A percentile compares a stretch with the other conserved stretches of the same genome.
phyloP scores from a whole-genome alignment of 2,113 vertebrate species.

The Phrynosoma platyrhinos region DNA sequence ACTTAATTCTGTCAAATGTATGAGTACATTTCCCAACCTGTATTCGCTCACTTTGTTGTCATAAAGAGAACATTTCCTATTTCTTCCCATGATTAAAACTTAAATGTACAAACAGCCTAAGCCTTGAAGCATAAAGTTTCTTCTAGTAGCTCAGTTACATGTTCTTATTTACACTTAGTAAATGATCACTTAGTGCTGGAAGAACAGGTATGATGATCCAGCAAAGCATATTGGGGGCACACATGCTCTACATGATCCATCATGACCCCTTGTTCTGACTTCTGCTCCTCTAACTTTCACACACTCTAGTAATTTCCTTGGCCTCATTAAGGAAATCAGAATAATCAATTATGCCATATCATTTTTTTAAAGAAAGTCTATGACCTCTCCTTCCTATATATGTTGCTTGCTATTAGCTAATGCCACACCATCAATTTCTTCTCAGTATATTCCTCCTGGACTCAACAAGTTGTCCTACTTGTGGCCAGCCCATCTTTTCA shows the following conservation, averaged over 20 bases:
- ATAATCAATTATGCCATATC: conserved; percentile 70
- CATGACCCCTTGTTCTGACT: conserved; percentile 45
- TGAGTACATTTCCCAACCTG: not conserved
- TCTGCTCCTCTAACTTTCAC: conserved; percentile 41
- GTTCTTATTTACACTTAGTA: not conserved
- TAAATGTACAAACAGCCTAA: not conserved
- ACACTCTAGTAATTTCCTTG: conserved; percentile 61
- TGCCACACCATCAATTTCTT: conserved; percentile 78
- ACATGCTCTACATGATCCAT: not conserved
- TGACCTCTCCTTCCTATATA: conserved; percentile 66
- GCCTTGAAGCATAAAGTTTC: not conserved
- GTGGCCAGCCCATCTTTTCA: conserved; percentile 75
- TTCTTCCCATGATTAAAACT: not conserved
- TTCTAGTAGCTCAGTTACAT: not conserved
- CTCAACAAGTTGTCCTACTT: conserved; percentile 69
- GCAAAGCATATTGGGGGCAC: conserved; percentile 5
- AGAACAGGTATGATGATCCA: rapidly evolving
- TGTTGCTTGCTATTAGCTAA: conserved; percentile 78
- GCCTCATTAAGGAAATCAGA: conserved; percentile 72
- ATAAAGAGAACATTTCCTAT: not conserved
- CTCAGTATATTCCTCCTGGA: conserved; percentile 60
- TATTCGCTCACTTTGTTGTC: not conserved
- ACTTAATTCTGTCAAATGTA: conserved; percentile 47
- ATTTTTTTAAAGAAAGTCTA: conserved; percentile 51
- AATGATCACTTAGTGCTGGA: not conserved